Evolutionary conservation across 2,888 invertebrate genomes (phyloP), one percentile per base, ranked within the genome.

Genomic region (Syrphus vitripennis): DNA sequence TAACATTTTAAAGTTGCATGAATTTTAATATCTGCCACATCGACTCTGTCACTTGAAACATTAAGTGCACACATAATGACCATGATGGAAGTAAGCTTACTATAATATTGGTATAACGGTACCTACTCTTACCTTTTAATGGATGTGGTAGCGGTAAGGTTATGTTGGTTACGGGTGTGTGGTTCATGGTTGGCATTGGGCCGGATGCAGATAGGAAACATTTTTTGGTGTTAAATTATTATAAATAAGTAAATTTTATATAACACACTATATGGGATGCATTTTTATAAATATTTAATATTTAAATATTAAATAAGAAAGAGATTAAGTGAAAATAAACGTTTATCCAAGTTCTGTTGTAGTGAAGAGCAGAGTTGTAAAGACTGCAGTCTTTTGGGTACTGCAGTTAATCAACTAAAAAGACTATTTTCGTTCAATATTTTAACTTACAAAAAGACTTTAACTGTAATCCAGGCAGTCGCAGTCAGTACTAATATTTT

Each of bases 1-100:
- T 65, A 76, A 65, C 40, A n/a, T 63, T 82, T 82, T 76, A 71
- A 76, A 76, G 21, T 76, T 82, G 48, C 77, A 71, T 76, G 71
- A 37, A 70, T 82, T 76, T 70, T 57, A 65, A 77, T 55, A 50
- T 61, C 26, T 31, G 14, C 55, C 70, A n/a, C n/a, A 76, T 48
- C 55, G 63, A 48, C 63, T 55, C 10, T 71, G 76, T 57, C 81
- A 71, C 70, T 65, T 26, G 61, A 40, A 57, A 29, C 55, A 70
- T 72, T 67, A 72, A 79, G 79, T 79, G 79, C 61, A 65, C 40
- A 63, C 74, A 31, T 37, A 76, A 70, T 55, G 70, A 29, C 76
- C 55, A 70, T 40, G 81, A 70, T 40, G 81, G 55, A 50, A 63
- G 81, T n/a, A 31, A 69, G 69, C 59, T n/a, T 26, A 14, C 24